Conservation (phyloP, 2,113 vertebrate species). For the Callospermophilus lateralis region DNA sequence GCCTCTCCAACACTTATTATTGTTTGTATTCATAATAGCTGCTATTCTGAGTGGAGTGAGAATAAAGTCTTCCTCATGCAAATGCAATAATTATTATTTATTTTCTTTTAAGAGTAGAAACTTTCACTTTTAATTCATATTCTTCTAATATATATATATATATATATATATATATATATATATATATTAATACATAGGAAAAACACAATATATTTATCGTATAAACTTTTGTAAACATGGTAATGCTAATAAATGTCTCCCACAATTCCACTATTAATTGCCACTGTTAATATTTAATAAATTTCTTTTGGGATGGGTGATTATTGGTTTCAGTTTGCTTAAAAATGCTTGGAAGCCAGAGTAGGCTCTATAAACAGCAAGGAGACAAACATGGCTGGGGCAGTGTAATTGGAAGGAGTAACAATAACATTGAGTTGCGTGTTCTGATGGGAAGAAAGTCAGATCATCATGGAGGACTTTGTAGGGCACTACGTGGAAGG, state of each 20-base stretch:
- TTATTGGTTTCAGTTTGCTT: constrained; percentile 8
- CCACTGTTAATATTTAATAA: neutral
- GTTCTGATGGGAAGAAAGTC: neutral
- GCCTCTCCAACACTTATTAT: no score
- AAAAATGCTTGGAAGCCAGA: neutral
- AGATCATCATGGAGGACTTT: no score
- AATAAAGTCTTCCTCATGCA: neutral
- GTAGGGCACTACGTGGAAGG: neutral
- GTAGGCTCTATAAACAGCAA: neutral
- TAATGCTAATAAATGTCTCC: neutral
- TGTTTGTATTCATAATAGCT: no score
- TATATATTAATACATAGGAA: neutral
- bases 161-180: no score
- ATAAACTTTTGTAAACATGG: neutral
- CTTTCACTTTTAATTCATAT: neutral
- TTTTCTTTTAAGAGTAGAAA: neutral
- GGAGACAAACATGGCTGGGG: neutral
- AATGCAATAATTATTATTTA: neutral
- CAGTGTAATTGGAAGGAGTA: neutral
- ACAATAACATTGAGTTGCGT: neutral
- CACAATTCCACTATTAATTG: neutral
- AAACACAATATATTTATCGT: neutral
- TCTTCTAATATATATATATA: neutral
- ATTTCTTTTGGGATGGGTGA: neutral
- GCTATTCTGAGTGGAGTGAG: no score